phyloP scores from a whole-genome alignment of 1,140 invertebrate species.

The Scaptomyza hsui region DNA sequence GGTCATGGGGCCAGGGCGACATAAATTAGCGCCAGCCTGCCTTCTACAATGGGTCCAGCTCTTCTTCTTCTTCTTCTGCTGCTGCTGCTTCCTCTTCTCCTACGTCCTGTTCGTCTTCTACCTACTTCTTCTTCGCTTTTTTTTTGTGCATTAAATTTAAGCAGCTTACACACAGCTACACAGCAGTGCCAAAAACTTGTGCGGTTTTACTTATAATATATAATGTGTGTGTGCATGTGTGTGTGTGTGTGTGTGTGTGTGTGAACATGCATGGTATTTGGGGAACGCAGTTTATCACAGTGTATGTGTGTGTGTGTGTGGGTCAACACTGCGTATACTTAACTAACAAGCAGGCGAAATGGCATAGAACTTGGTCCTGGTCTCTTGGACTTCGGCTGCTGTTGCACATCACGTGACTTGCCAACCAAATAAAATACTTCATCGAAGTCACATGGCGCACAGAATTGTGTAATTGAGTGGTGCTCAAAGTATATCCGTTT shows the following conservation, averaged over 20 bases:
- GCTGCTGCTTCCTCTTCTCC: no score
- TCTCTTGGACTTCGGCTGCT: slow-evolving; percentile 32
- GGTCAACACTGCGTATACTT: slow-evolving; percentile 45
- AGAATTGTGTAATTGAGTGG: slow-evolving; percentile 62
- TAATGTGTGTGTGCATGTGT: neutral
- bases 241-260: neutral
- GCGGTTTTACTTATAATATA: slow-evolving; percentile 43
- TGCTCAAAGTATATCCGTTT: slow-evolving; percentile 7
- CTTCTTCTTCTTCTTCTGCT: neutral
- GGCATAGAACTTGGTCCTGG: neutral
- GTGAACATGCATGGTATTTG: slow-evolving; percentile 37
- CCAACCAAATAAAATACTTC: slow-evolving; percentile 65
- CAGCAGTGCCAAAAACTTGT: slow-evolving; percentile 44
- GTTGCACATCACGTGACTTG: slow-evolving; percentile 73
- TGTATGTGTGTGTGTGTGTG: slow-evolving; percentile 16
- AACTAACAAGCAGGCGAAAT: neutral
- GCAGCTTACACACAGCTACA: neutral
- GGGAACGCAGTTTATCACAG: slow-evolving; percentile 65
- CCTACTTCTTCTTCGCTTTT: no score
- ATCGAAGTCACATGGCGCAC: slow-evolving; percentile 54
- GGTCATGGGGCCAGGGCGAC: slow-evolving; percentile 26
- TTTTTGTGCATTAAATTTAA: slow-evolving; percentile 28
- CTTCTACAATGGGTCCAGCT: slow-evolving; percentile 21
- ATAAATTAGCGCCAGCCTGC: slow-evolving; percentile 63
- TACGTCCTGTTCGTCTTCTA: no score